Percentiles rank a stretch among this genome's conserved stretches.
Evolutionary conservation across 2,797 vertebrate species (phyloP).

Genomic region (Lagodon rhomboides): DNA sequence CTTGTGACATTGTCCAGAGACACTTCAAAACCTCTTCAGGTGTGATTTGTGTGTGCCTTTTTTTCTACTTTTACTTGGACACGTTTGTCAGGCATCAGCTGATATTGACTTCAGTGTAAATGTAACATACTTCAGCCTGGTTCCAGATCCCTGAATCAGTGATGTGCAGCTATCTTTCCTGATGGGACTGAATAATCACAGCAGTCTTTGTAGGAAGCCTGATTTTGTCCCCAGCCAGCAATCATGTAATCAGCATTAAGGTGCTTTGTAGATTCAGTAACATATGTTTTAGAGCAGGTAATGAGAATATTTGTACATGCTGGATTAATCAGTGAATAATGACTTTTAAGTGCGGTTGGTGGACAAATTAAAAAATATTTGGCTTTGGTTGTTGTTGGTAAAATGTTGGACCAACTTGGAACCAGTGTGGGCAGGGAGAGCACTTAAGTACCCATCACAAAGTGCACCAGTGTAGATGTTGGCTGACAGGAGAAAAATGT

Average conservation of each 20-base stretch:
- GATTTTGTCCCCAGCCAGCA: neutral
- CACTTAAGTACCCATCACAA: neutral
- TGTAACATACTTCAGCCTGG: neutral
- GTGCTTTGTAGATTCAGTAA: neutral
- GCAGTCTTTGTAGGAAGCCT: neutral
- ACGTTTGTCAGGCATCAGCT: neutral
- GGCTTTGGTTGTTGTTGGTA: neutral
- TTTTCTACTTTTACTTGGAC: neutral
- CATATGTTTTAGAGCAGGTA: neutral
- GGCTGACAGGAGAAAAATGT: conserved; percentile 10
- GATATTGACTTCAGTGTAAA: neutral
- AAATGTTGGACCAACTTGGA: conserved; percentile 6
- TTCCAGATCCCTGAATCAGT: neutral
- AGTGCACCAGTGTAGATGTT: conserved; percentile 17
- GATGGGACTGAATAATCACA: neutral
- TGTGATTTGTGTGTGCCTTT: neutral
- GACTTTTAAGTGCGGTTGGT: conserved; percentile 8
- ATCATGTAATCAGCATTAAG: neutral
- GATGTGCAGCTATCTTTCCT: neutral
- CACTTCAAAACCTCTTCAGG: neutral
- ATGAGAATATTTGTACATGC: neutral
- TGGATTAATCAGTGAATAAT: neutral
- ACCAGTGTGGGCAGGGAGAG: neutral
- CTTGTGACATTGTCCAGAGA: neutral
- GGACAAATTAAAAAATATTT: neutral